These are phyloP conservation scores for Esox niger DNA, from an alignment of 2,113 vertebrate genomes.

Conservation along the genomic window DNA sequence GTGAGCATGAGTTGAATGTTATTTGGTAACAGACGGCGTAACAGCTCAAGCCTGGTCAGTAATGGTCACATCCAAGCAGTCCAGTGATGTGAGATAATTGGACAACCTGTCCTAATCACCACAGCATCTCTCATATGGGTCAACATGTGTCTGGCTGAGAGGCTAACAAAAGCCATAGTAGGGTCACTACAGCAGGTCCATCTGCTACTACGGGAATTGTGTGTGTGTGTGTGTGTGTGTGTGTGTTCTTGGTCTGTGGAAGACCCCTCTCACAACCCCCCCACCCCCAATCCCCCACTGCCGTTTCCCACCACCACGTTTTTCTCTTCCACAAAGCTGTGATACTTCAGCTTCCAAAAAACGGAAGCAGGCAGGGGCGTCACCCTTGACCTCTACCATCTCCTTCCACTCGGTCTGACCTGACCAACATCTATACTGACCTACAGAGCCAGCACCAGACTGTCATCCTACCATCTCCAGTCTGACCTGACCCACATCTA, in stretches of 20 bases:
- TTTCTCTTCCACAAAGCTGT: constrained; percentile 50
- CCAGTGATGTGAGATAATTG: constrained; percentile 57
- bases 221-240: constrained; percentile 8
- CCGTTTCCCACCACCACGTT: constrained; percentile 14
- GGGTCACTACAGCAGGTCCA: constrained; percentile 31
- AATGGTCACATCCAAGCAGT: constrained; percentile 16
- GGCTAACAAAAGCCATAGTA: constrained; percentile 21
- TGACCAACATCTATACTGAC: constrained; percentile 17
- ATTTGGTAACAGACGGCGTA: too few species aligned
- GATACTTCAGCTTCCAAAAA: constrained; percentile 58
- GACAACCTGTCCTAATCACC: constrained; percentile 31
- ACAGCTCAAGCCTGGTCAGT: too few species aligned
- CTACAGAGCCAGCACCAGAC: constrained; percentile 1
- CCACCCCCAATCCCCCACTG: constrained; percentile 6
- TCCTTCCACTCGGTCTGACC: constrained; percentile 24
- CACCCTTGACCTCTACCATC: constrained; percentile 59
- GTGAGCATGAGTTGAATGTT: too few species aligned
- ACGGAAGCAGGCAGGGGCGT: constrained; percentile 39
- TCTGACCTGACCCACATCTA: constrained; percentile 24
- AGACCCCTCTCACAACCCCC: background rate
- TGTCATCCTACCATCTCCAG: constrained; percentile 7
- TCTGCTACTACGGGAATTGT: constrained; percentile 36
- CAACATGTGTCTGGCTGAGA: constrained; percentile 48
- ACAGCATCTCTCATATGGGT: constrained; percentile 49
- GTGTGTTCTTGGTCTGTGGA: constrained; percentile 2